A percentile compares a stretch with the other conserved stretches of the same genome.
Evolutionary conservation across 2,888 invertebrate genomes (phyloP).

Genomic region (Minunthozetes semirufus): DNA sequence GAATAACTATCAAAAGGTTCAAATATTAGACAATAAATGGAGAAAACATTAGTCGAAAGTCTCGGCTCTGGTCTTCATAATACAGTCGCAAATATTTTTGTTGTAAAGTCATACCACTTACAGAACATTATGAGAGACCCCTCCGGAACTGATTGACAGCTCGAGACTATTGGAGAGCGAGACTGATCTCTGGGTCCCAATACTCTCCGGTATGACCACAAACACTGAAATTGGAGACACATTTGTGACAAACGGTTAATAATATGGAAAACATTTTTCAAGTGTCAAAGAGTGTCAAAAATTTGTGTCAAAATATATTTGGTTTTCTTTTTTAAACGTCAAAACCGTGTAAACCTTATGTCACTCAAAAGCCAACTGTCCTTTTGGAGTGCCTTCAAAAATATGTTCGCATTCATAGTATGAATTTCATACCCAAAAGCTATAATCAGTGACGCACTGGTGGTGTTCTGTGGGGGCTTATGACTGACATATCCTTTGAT

Average conservation of each 20-base stretch:
- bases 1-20: background rate
- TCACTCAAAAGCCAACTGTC: background rate
- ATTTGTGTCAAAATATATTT: background rate
- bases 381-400: no score
- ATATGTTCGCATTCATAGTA: background rate
- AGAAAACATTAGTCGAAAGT: background rate
- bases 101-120: background rate
- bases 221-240: background rate
- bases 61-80: background rate
- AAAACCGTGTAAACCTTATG: slow-evolving; percentile 2
- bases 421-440: background rate
- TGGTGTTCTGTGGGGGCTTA: no score
- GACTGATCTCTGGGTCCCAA: background rate
- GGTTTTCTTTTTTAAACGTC: background rate
- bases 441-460: no score
- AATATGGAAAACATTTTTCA: background rate
- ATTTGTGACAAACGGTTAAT: background rate
- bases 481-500: no score
- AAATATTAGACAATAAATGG: background rate
- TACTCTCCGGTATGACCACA: slow-evolving; percentile 6
- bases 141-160: slow-evolving; percentile 21
- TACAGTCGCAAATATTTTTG: background rate
- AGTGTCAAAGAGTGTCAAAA: background rate
- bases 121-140: background rate
- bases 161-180: background rate